Evolutionary conservation across 2,888 invertebrate genomes (phyloP).

Genomic region (Hipparchia sbordonii): DNA sequence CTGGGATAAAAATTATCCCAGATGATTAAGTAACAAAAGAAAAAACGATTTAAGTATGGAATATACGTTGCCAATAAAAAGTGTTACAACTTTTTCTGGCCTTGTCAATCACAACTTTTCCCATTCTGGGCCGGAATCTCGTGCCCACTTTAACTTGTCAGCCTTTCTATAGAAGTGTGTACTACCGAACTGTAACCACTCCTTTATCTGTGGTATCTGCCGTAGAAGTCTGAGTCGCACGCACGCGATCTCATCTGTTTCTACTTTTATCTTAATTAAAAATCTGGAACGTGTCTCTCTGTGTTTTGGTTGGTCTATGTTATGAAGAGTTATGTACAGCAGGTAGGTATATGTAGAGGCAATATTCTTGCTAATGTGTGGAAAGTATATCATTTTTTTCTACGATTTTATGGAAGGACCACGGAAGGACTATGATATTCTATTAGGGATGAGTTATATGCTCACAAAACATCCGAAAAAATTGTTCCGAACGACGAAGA

Average conservation of each 20-base stretch:
- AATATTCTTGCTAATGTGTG: background rate
- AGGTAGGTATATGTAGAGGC: background rate
- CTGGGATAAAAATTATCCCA: too few species aligned
- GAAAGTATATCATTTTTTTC: too few species aligned
- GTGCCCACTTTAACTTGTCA: slow-evolving; percentile 10
- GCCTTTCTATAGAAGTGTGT: slow-evolving; percentile 16
- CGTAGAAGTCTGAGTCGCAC: slow-evolving; percentile 32
- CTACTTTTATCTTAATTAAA: slow-evolving; percentile 71
- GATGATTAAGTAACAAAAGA: too few species aligned
- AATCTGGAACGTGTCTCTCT: slow-evolving; percentile 54
- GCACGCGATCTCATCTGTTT: slow-evolving; percentile 40
- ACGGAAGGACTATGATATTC: too few species aligned
- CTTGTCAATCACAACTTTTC: slow-evolving; percentile 42
- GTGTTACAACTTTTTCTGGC: background rate
- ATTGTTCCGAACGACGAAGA: too few species aligned
- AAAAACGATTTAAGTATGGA: too few species aligned
- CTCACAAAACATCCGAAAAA: too few species aligned
- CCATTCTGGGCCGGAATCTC: slow-evolving; percentile 25
- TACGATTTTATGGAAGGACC: too few species aligned
- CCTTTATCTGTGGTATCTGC: slow-evolving; percentile 21
- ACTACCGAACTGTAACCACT: slow-evolving; percentile 2
- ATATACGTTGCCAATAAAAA: background rate
- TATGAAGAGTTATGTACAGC: background rate
- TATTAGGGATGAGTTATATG: too few species aligned
- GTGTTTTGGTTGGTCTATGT: slow-evolving; percentile 41